Evolutionary conservation across 2,113 vertebrate species (phyloP).

Genomic region (Hydropotes inermis): DNA sequence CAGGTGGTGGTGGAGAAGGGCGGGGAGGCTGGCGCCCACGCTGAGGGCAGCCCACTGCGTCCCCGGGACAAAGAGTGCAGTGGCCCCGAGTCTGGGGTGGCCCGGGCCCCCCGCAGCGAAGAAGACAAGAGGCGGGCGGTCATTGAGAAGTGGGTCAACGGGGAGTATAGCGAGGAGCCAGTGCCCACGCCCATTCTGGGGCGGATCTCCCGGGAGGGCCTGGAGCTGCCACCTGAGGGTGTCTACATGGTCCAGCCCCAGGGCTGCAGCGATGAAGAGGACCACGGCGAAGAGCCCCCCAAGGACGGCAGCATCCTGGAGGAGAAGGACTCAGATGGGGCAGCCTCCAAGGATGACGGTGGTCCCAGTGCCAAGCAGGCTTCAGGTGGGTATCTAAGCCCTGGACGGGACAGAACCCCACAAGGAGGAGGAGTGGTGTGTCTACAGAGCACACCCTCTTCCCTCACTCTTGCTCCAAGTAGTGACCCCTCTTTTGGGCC

Average conservation of each 20-base stretch:
- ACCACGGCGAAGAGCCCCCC: conserved; percentile 84
- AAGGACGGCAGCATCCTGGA: conserved; percentile 85
- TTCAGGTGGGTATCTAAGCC: conserved; percentile 73
- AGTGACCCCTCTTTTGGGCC: not conserved
- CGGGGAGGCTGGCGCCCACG: conserved; percentile 83
- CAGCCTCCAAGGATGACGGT: conserved; percentile 83
- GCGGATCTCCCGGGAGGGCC: conserved; percentile 76
- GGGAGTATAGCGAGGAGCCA: conserved; percentile 94
- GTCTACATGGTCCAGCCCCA: conserved; percentile 99
- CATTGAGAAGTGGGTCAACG: conserved; percentile 99
- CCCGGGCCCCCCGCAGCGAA: conserved; percentile 87
- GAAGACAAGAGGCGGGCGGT: conserved; percentile 97
- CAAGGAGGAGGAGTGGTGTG: not conserved
- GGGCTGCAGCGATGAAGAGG: conserved; percentile 97
- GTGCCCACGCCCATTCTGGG: conserved; percentile 76
- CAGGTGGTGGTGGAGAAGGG: conserved; percentile 95
- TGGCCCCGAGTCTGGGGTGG: conserved; percentile 82
- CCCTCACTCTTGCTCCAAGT: not conserved
- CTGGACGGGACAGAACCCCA: rapidly evolving
- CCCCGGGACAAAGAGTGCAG: conserved; percentile 84
- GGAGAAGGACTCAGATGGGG: conserved; percentile 86
- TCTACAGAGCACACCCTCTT: rapidly evolving
- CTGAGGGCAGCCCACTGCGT: conserved; percentile 87
- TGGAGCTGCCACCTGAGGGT: conserved; percentile 91
- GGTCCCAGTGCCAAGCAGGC: conserved; percentile 75